Evolutionary conservation across 2,797 vertebrate genomes (phyloP), one percentile per base, ranked within the genome.

Genomic region (Austrolebias charrua): DNA sequence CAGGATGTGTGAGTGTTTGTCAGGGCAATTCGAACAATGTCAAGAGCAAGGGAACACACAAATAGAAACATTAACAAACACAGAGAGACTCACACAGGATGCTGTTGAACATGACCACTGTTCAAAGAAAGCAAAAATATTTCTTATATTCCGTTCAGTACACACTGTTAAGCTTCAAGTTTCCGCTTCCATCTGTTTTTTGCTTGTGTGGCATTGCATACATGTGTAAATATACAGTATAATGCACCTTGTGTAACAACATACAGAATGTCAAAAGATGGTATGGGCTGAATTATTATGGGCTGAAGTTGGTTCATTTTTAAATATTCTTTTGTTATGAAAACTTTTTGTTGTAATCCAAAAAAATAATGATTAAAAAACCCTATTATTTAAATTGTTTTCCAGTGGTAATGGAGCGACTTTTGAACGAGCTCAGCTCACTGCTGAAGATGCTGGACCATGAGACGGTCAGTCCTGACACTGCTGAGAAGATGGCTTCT

Each of bases 381-480:
- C 28, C 38, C 51, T 49, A 46, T 31, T 54, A n/a, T 24, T 66
- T 24, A 24, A 24, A 3, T 15, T 55, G 50, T 52, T 79, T 78
- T 79, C 61, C 69, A 70, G 46, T 83, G 93, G 95, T 91, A 71
- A 90, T 98, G 88, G 98, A 99, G 83, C 95, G 95, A 59, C 95
- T 99, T 38, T 90, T 99, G 64, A 95, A 90, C 0, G 98, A 99
- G 90, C 91, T 99, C 49, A 91, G 89, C 0, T 43, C 94, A 42
- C 86, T 99, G 56, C 93, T 99, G 69, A 98, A 94, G 88, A 92
- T 99, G 89, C 85, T 99, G 87, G 97, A 98, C 82, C 94, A 95
- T 0, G 98, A 99, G 86, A 93, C 93, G 14, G 92, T 99, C 86
- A 98, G 97, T 47, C 88, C 95, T 16, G 95, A 94, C 42, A 93